These are phyloP conservation scores for Monomorium pharaonis DNA, from an alignment of 1,140 invertebrate species.

Conservation along the genomic window DNA sequence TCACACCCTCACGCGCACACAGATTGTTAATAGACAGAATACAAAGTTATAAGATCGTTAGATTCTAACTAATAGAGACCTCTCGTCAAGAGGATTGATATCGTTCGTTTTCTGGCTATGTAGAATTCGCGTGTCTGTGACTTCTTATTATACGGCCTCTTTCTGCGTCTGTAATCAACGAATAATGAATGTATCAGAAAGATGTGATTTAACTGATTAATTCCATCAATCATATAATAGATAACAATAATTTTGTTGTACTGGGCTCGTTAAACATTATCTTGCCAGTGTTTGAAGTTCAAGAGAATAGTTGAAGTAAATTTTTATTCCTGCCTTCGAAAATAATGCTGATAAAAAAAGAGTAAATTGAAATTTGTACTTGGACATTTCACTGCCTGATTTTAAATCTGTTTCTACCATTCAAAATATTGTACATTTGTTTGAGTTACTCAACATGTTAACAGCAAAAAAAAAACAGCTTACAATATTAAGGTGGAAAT, in stretches of 20 bases:
- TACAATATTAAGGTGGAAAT: not conserved
- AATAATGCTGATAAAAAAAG: too few species aligned
- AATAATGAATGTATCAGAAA: not conserved
- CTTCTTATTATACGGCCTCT: not conserved
- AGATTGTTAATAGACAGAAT: constrained; percentile 22
- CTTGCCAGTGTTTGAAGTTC: not conserved
- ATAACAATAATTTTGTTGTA: constrained; percentile 6
- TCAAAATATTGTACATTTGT: not conserved
- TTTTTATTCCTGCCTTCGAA: too few species aligned
- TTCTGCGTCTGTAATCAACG: not conserved
- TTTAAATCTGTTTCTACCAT: too few species aligned
- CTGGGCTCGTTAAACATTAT: not conserved
- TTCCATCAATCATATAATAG: not conserved
- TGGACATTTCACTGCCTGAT: too few species aligned
- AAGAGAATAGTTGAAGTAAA: not conserved
- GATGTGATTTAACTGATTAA: not conserved
- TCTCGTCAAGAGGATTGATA: not conserved
- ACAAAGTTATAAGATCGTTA: not conserved
- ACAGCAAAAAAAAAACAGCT: not conserved
- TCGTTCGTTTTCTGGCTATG: not conserved
- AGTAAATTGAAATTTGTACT: too few species aligned
- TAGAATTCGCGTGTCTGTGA: not conserved
- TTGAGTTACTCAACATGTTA: not conserved
- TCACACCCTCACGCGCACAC: not conserved
- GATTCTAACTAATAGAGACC: too few species aligned